Evolutionary conservation across 2,888 invertebrate species (phyloP).

Genomic region (Melanophora roralis): DNA sequence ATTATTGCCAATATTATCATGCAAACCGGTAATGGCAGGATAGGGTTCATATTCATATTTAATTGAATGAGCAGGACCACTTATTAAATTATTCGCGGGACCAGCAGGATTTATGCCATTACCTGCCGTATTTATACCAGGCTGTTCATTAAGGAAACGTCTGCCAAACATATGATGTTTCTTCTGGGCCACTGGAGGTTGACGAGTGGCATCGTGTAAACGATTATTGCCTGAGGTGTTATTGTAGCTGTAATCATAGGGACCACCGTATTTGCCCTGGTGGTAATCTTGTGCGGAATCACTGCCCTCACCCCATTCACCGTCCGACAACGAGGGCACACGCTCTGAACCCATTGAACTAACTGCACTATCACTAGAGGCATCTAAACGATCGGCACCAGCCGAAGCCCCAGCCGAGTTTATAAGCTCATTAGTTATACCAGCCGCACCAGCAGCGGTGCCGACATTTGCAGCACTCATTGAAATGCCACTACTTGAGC

Average conservation of each 20-base stretch:
- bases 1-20: constrained; percentile 67
- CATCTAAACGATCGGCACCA: constrained; percentile 85
- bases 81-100: constrained; percentile 20
- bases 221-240: constrained; percentile 64
- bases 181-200: constrained; percentile 88
- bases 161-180: constrained; percentile 96
- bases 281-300: constrained; percentile 91
- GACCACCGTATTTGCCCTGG: constrained; percentile 77
- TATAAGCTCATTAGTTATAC: constrained; percentile 72
- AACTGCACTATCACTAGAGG: constrained; percentile 93
- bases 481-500: constrained; percentile 58
- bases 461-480: constrained; percentile 65
- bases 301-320: constrained; percentile 94
- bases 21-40: constrained; percentile 68
- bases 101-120: constrained; percentile 14
- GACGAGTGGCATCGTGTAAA: constrained; percentile 79
- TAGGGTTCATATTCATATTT: constrained; percentile 81
- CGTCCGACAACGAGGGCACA: constrained; percentile 91
- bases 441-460: constrained; percentile 67
- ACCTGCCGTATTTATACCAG: constrained; percentile 54
- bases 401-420: constrained; percentile 59
- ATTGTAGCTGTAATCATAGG: constrained; percentile 85
- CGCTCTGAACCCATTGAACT: constrained; percentile 95
- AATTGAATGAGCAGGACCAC: constrained; percentile 74
- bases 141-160: constrained; percentile 85